Conservation (phyloP, 2,888 invertebrate species). For the Oligia fasciuncula region DNA sequence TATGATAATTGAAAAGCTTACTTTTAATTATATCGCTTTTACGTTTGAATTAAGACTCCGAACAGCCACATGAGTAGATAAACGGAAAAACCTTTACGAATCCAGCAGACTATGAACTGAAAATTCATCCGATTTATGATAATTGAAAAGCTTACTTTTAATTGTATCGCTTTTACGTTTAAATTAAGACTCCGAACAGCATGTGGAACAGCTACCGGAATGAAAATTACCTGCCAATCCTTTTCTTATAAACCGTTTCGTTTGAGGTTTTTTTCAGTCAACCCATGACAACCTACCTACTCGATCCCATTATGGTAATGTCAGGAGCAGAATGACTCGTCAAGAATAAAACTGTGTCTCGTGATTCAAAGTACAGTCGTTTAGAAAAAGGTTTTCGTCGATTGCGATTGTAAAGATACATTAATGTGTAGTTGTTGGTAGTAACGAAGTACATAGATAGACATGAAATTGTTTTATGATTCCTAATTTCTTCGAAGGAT, state of each 20-base stretch:
- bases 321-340: conserved; percentile 72
- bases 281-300: conserved; percentile 60
- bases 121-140: neutral
- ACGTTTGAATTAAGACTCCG: neutral
- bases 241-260: conserved; percentile 15
- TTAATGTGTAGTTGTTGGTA: neutral
- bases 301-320: conserved; percentile 74
- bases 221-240: conserved; percentile 14
- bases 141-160: neutral
- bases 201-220: neutral
- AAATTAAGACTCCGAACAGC: neutral
- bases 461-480: conserved; percentile 15
- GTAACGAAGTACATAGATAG: neutral
- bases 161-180: neutral
- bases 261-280: conserved; percentile 44
- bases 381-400: conserved; percentile 2
- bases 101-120: neutral
- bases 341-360: conserved; percentile 65
- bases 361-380: conserved; percentile 51
- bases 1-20: neutral
- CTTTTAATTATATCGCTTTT: neutral
- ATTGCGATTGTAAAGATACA: neutral
- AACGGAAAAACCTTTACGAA: conserved; percentile 1
- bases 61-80: neutral
- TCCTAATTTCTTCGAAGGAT: conserved; percentile 24